A percentile compares a stretch with the other conserved stretches of the same genome.
Evolutionary conservation across 2,113 vertebrate genomes (phyloP).

Genomic region (Hiodon alosoides): DNA sequence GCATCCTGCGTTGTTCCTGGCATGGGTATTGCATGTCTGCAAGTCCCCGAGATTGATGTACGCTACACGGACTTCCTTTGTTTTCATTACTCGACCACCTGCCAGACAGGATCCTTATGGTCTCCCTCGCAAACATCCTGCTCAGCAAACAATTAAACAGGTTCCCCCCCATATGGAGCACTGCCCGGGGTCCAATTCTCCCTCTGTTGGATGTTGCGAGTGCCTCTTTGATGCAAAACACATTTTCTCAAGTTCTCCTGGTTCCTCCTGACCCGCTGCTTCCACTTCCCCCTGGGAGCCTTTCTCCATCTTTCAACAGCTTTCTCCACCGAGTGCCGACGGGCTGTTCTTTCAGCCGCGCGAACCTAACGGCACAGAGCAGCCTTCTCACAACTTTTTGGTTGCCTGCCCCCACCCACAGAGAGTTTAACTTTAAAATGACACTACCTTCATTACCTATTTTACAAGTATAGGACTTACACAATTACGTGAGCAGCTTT

Average conservation of each 20-base stretch:
- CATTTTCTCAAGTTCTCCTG: neutral
- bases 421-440: no score
- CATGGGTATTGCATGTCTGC: no score
- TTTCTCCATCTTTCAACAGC: neutral
- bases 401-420: no score
- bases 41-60: neutral
- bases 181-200: neutral
- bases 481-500: no score
- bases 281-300: neutral
- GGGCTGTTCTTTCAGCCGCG: neutral
- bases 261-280: neutral
- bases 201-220: neutral
- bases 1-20: neutral
- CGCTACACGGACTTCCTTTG: neutral
- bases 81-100: neutral
- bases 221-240: neutral
- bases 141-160: neutral
- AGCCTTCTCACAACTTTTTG: no score
- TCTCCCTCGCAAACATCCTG: conserved; percentile 10
- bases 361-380: neutral
- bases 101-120: neutral
- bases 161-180: conserved; percentile 8
- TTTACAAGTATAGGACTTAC: no score
- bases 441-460: no score
- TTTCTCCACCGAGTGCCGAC: neutral